Base-by-base conservation (phyloP, 92 coral and sea anemone species). In the Porites evermanni region DNA sequence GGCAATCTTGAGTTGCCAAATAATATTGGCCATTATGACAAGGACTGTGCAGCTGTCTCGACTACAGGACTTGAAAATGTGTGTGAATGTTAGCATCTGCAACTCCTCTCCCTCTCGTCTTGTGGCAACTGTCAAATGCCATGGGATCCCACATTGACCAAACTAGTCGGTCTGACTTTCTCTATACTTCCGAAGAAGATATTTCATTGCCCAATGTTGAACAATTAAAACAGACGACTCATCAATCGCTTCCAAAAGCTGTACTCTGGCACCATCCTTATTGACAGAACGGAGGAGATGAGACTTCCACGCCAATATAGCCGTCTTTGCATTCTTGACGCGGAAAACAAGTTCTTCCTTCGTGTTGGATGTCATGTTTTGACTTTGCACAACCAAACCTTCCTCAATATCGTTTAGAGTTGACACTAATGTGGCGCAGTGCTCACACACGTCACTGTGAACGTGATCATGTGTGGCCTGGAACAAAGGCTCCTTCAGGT, bases 401-500 rank as follows among this genome's bases (percentile, higher is more conserved):
- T 82, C 93, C 67, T 86, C 87, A 20, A 90, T 90, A 23, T 75
- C 65, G 79, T 52, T 75, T 68, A 60, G 67, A 79, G 60, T 54
- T 54, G 60, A 54, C 12, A 7, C 12, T 13, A 54, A 54, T 9
- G 14, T 2, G 1, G 60, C 86, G 77, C 93, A 90, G 54, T 80
- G 87, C 24, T 80, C 79, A 72, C 93, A 86, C 29, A 75, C 85
- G 50, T 76, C 72, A 71, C 67, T 78, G 81, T 90, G 93, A 53
- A 73, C 75, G 65, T 90, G 93, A 65, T 80, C 91, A 44, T 91
- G 86, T 70, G 38, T 64, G 16, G 67, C 44, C 68, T 85, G 87
- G 64, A 87, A 90, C 58, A 53, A 63, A 50, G 21, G 69, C 74
- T 90, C 93, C 86, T 86, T 90, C 66, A 82, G 86, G 72, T 89